Base-by-base conservation (phyloP, 2,888 invertebrate genomes). In the Pachliopta kotzebuea region DNA sequence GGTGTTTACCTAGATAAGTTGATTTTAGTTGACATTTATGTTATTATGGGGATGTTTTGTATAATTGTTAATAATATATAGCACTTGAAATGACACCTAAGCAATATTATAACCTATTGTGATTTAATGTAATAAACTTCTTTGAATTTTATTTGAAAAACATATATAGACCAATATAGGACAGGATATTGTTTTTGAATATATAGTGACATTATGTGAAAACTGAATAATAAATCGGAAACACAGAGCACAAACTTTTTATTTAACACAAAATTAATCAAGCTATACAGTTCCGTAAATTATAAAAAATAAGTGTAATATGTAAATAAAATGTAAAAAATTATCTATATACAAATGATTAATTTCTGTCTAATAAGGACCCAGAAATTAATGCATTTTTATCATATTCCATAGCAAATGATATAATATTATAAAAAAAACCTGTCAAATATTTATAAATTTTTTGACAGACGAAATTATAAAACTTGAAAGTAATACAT, bases 321-420 rank as follows among this genome's bases (percentile, higher is more conserved):
- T 82, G 79, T 84, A 86, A 83, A 83, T 81, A 83, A 85, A 82
- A 70, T 78, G 77, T 81, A 86, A 84, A 88, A 87, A 86, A 85
- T 79, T 79, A 80, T 84, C 70, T 87, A 88, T 88, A 81, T 88
- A 89, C 88, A 87, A 74, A 75, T 73, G 82, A 85, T 80, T 75
- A 70, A 63, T 73, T 61, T 60, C 56, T 61, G 61, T 61, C 57
- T 26, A 62, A 66, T 62, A 66, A 62, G 65, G 31, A 56, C 49
- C 50, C 26, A 37, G 49, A 62, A 66, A 62, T 45, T 1, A 45
- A 18, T 24, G 11, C 57, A 42, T 57, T 45, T 57, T 42, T 57
- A 52, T 14, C 50, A n/a, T n/a, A 4, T 45, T 45, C 45, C 6
- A 18, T 18, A 37, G 20, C 24, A 49, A 24, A 14, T 56, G 14